phyloP scores from a whole-genome alignment of 2,888 invertebrate species.

The Toxonevra muliebris region DNA sequence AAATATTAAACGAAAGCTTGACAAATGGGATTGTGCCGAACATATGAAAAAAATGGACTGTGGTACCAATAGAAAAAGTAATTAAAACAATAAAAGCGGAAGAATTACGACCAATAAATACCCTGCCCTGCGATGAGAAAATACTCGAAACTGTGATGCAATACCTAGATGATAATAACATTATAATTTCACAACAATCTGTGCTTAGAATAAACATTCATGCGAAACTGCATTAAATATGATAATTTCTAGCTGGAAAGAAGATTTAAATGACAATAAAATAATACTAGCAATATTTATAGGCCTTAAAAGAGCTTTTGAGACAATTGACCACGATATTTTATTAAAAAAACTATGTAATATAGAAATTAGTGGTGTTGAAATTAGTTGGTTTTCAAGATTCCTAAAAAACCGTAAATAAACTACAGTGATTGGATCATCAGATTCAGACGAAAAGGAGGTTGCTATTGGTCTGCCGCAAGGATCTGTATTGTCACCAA shows the following conservation, averaged over 20 bases:
- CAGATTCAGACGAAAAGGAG: not conserved
- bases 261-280: constrained; percentile 8
- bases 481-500: not conserved
- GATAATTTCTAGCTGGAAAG: constrained; percentile 7
- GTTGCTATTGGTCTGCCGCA: not conserved
- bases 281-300: not conserved
- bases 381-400: constrained; percentile 9
- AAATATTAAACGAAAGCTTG: too few species aligned
- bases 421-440: constrained; percentile 1
- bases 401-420: constrained; percentile 14
- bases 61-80: too few species aligned
- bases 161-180: too few species aligned
- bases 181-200: too few species aligned
- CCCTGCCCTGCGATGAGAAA: too few species aligned
- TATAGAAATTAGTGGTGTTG: not conserved
- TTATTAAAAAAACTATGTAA: not conserved
- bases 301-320: not conserved
- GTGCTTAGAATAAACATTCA: too few species aligned
- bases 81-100: too few species aligned
- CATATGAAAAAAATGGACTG: too few species aligned
- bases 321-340: constrained; percentile 4
- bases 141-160: too few species aligned
- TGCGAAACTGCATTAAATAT: not conserved
- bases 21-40: too few species aligned
- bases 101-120: too few species aligned